A percentile compares a stretch with the other conserved stretches of the same genome.
Evolutionary conservation across 2,888 invertebrate genomes (phyloP).

Genomic region (Drosophila paramelanica): DNA sequence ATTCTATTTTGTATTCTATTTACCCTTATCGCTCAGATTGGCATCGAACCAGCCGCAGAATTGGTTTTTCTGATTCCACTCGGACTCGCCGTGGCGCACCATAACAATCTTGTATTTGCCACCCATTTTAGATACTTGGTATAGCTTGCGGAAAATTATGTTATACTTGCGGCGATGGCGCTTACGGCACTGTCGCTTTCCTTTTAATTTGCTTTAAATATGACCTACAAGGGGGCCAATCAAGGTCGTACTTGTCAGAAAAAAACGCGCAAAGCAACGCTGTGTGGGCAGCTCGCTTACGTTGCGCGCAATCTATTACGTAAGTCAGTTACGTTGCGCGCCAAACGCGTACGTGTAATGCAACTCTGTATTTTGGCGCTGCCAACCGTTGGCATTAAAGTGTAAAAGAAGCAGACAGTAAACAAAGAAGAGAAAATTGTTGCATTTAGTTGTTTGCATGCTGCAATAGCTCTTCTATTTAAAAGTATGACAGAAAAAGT

Average conservation of each 20-base stretch:
- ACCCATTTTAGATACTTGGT: conserved; percentile 76
- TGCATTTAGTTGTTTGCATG: neutral
- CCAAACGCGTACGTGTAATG: conserved; percentile 13
- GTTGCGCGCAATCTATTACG: conserved; percentile 22
- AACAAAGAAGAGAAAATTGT: conserved; percentile 38
- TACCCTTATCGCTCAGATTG: conserved; percentile 89
- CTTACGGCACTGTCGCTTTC: conserved; percentile 65
- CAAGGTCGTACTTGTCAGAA: conserved; percentile 71
- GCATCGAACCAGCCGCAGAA: conserved; percentile 92
- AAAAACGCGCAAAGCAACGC: conserved; percentile 23
- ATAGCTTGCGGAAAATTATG: conserved; percentile 67
- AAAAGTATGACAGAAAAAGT: conserved; percentile 52
- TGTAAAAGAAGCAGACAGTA: conserved; percentile 41
- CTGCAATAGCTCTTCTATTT: neutral
- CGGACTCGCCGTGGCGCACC: conserved; percentile 91
- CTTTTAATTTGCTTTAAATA: conserved; percentile 47
- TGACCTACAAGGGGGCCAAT: conserved; percentile 72
- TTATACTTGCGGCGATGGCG: conserved; percentile 52
- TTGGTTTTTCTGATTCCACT: conserved; percentile 91
- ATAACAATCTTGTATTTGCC: conserved; percentile 89
- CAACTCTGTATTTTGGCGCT: conserved; percentile 32
- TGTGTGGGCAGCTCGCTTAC: conserved; percentile 17
- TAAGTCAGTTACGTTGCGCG: conserved; percentile 13
- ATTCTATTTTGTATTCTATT: conserved; percentile 44
- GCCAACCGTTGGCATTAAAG: neutral